Base-by-base conservation (phyloP, 1,140 invertebrate species). In the Lepidurus couesii region DNA sequence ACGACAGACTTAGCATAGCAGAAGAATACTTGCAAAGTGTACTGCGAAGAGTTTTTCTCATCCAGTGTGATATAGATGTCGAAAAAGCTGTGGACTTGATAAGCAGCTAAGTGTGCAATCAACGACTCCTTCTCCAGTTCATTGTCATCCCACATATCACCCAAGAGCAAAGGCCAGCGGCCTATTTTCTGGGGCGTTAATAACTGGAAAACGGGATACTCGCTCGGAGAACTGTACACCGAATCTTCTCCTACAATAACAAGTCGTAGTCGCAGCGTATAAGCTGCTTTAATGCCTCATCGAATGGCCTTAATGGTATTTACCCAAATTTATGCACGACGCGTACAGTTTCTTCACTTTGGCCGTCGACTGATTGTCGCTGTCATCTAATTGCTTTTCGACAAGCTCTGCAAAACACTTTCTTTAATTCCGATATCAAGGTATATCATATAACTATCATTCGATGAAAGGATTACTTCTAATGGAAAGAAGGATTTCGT, bases 251-350 rank as follows among this genome's bases (percentile, higher is more conserved):
- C 53, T 65, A 16, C 53, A 21, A 65, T 3, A 65, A 16, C 53
- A 65, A 7, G 53, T 65, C 21, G 5, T 10, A 7, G 13, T 65
- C 45, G 5, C 10, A 9, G 45, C 10, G 16, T 16, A n/a, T n/a
- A 47, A 47, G 16, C 45, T 47, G 10, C 45, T 65, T 65, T 7
- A 65, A 65, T n/a, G 13, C 16, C 53, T 47, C 16, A 47, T 11
- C 16, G 45, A 11, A n/a, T 7, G 53, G 16, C 53, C 24, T 13
- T n/a, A 5, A 34, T 65, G 47, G 21, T 34, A 84, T 84, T 84
- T 84, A 87, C 88, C 85, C 79, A 83, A 84, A 82, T 89, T 86
- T 83, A 89, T 86, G 80, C 88, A 89, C 0, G 87, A 88, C 7
- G 82, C 80, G 80, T 89, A 89, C 3, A 89, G 81, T 78, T 84